A percentile compares a stretch with the other conserved stretches of the same genome.
Conservation (phyloP, 2,797 vertebrate species). For the Lerista edwardsae region DNA sequence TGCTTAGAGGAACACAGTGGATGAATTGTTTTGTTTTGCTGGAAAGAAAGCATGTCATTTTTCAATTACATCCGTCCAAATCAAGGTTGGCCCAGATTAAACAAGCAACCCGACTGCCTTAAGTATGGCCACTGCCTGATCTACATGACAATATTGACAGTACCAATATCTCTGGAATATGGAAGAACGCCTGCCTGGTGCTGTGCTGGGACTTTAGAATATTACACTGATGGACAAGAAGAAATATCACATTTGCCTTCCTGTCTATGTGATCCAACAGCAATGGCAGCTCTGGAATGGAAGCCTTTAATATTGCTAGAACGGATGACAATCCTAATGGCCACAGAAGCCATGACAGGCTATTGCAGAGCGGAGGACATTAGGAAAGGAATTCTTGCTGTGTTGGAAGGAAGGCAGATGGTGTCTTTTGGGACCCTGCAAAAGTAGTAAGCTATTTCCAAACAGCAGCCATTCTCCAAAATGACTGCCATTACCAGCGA, state of each 20-base stretch:
- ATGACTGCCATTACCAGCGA: slow-evolving; percentile 11
- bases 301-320: slow-evolving; percentile 9
- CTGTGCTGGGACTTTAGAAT: background rate
- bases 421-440: background rate
- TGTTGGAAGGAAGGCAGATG: slow-evolving; percentile 1
- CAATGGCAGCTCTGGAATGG: background rate
- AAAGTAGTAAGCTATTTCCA: slow-evolving; percentile 10
- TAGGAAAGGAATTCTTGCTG: slow-evolving; percentile 2
- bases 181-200: background rate
- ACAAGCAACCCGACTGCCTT: background rate
- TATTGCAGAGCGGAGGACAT: slow-evolving; percentile 5
- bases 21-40: background rate
- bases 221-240: slow-evolving; percentile 11
- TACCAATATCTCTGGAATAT: background rate
- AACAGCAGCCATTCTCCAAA: slow-evolving; percentile 8
- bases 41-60: background rate
- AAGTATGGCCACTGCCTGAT: background rate
- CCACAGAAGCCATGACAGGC: background rate
- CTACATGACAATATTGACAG: background rate
- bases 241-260: slow-evolving; percentile 3
- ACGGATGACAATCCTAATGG: slow-evolving; percentile 3
- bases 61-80: background rate
- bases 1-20: background rate
- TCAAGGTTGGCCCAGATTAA: background rate
- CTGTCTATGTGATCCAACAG: background rate